phyloP scores from a whole-genome alignment of 2,113 vertebrate species.

The Equus quagga region DNA sequence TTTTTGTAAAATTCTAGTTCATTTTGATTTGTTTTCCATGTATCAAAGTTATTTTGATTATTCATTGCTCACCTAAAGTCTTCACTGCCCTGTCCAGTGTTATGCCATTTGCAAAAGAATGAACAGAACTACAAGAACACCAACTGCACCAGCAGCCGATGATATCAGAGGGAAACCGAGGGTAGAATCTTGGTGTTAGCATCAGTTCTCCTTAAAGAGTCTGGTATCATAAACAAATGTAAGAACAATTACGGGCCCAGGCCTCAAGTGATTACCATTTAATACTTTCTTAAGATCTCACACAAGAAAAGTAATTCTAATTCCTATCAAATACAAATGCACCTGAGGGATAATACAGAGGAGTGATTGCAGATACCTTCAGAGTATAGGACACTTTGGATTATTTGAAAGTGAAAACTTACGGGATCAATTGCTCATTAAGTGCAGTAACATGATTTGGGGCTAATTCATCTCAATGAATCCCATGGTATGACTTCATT shows the following conservation, averaged over 20 bases:
- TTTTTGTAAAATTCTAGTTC: not conserved
- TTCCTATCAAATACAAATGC: not conserved
- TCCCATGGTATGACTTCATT: not conserved
- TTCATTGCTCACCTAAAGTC: not conserved
- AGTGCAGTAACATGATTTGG: not conserved
- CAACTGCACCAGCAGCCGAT: not conserved
- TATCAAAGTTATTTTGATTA: not conserved
- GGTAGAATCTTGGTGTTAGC: not conserved
- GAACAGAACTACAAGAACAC: not conserved
- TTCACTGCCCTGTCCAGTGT: not conserved
- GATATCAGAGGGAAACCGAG: not conserved
- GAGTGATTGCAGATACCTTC: not conserved
- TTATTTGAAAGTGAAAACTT: slow-evolving; percentile 10
- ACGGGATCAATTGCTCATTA: not conserved
- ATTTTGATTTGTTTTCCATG: not conserved
- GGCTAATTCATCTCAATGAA: not conserved
- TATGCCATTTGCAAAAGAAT: not conserved
- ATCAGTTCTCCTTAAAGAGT: not conserved
- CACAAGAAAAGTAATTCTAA: not conserved
- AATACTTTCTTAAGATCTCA: not conserved
- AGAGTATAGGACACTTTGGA: not conserved
- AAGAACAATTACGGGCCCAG: not conserved
- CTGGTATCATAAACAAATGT: not conserved
- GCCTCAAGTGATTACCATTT: not conserved
- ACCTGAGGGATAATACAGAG: not conserved